A percentile compares a stretch with the other conserved stretches of the same genome.
Conservation (phyloP, 2,797 vertebrate genomes). For the Oryzias dopingdopingensis region DNA sequence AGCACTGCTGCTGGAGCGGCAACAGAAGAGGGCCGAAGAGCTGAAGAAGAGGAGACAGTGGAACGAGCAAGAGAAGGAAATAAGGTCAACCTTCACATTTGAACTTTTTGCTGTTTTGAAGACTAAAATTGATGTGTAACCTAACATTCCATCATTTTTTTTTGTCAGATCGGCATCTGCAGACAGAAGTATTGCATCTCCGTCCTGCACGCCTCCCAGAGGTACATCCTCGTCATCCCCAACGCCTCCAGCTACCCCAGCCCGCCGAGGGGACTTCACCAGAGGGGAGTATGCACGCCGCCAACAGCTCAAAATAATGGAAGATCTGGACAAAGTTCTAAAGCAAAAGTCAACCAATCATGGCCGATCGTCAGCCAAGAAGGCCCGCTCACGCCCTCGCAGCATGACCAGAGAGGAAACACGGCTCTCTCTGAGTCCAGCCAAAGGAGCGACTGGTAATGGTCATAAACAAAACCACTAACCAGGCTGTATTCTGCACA, state of each 20-base stretch:
- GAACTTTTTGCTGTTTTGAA: not conserved
- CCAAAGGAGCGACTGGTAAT: conserved; percentile 78
- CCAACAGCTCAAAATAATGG: conserved; percentile 88
- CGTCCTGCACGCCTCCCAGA: conserved; percentile 54
- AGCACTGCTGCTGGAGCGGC: conserved; percentile 82
- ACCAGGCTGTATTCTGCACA: not conserved
- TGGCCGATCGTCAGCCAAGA: conserved; percentile 52
- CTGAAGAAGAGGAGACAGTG: conserved; percentile 79
- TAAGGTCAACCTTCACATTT: conserved; percentile 55
- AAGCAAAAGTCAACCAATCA: conserved; percentile 70
- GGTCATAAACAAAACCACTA: not conserved
- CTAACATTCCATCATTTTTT: not conserved
- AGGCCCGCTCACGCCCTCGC: conserved; percentile 78
- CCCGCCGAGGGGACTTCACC: conserved; percentile 82
- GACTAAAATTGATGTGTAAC: not conserved
- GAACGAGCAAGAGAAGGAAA: conserved; percentile 81
- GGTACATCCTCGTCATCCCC: conserved; percentile 53
- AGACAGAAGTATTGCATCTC: conserved; percentile 42
- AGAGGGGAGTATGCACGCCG: conserved; percentile 80
- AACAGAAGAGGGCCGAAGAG: conserved; percentile 85
- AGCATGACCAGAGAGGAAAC: conserved; percentile 84
- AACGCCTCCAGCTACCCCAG: conserved; percentile 72
- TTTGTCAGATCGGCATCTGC: conserved; percentile 40
- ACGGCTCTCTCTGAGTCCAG: conserved; percentile 79
- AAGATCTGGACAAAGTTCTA: conserved; percentile 86